phyloP scores from a whole-genome alignment of 2,797 vertebrate genomes.

The Nannoperca obscura region DNA sequence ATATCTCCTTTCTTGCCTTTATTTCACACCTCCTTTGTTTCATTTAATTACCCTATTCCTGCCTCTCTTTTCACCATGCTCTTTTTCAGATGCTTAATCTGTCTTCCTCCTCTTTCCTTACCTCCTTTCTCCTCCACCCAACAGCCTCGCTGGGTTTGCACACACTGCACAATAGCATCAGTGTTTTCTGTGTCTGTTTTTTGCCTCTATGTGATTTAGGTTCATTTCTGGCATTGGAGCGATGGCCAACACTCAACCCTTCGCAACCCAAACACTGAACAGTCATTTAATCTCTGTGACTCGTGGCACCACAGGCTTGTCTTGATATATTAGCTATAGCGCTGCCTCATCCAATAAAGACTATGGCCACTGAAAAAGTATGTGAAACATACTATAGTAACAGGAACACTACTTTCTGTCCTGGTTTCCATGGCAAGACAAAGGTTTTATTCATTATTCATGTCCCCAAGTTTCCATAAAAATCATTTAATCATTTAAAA shows the following conservation, averaged over 20 bases:
- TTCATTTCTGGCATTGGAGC: constrained; percentile 68
- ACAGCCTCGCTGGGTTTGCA: constrained; percentile 50
- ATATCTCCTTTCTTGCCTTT: constrained; percentile 46
- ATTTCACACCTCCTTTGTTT: constrained; percentile 63
- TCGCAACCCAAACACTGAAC: constrained; percentile 71
- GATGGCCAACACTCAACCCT: constrained; percentile 74
- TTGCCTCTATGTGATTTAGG: constrained; percentile 69
- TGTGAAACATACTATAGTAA: constrained; percentile 48
- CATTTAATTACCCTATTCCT: constrained; percentile 54
- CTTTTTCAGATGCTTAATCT: constrained; percentile 48
- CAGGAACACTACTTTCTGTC: constrained; percentile 32
- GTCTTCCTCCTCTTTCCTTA: constrained; percentile 60
- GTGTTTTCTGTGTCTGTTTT: constrained; percentile 74
- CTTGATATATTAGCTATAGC: constrained; percentile 70
- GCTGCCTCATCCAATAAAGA: constrained; percentile 70
- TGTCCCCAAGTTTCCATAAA: constrained; percentile 27
- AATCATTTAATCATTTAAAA: constrained; percentile 7
- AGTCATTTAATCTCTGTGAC: constrained; percentile 77
- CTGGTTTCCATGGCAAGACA: constrained; percentile 44
- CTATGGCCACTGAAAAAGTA: constrained; percentile 38
- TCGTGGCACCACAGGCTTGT: constrained; percentile 67
- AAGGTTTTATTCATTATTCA: constrained; percentile 60
- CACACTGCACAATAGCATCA: constrained; percentile 74
- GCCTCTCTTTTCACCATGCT: constrained; percentile 26
- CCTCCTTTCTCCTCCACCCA: constrained; percentile 44